Conservation (phyloP, 2,113 vertebrate species). For the Sturnira hondurensis region DNA sequence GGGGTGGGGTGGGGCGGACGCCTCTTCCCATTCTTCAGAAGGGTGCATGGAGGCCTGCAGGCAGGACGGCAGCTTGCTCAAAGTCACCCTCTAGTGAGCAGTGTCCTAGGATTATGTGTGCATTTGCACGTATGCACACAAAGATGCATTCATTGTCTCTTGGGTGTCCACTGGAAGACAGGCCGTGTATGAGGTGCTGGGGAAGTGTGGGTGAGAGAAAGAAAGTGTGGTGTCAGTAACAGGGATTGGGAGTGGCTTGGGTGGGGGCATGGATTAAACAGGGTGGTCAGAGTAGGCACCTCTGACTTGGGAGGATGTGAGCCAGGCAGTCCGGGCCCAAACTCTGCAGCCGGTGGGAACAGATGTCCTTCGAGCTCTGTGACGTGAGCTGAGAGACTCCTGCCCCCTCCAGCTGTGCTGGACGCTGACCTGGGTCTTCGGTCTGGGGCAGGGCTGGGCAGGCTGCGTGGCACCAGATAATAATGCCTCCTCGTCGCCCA, state of each 20-base stretch:
- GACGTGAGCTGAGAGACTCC: no score
- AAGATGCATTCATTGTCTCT: background rate
- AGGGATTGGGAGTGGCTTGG: background rate
- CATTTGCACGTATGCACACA: rapidly evolving
- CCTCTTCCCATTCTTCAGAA: background rate
- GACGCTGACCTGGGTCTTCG: rapidly evolving
- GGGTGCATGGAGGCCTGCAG: rapidly evolving
- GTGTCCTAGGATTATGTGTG: rapidly evolving
- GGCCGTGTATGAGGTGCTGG: background rate
- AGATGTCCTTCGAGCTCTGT: background rate
- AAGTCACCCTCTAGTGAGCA: background rate
- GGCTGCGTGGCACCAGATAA: slow-evolving; percentile 52
- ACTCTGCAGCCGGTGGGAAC: background rate
- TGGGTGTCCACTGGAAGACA: background rate
- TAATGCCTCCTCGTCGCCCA: slow-evolving; percentile 50
- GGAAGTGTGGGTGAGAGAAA: rapidly evolving
- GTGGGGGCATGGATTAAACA: background rate
- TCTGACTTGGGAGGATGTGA: background rate
- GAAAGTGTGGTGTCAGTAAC: rapidly evolving
- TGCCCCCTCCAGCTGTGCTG: background rate
- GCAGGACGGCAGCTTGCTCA: rapidly evolving
- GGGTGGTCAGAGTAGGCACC: background rate
- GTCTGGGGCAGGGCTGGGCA: background rate
- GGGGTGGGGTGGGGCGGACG: rapidly evolving
- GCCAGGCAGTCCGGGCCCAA: no score